Conservation (phyloP, 2,797 vertebrate species). For the Scolopax bukidnonensis region DNA sequence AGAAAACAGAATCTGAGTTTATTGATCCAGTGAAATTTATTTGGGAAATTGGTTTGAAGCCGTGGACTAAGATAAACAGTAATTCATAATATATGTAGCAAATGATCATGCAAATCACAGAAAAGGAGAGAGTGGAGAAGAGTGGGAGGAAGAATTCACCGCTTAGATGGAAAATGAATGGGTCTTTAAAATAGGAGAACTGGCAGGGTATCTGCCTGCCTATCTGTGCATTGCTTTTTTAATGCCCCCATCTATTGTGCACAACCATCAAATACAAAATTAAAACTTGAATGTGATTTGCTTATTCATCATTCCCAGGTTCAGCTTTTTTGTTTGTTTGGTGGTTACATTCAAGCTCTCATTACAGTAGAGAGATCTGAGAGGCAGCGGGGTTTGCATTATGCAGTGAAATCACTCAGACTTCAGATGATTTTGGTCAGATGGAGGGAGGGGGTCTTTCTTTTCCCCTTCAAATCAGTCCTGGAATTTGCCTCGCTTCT, state of each 20-base stretch:
- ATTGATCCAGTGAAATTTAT: conserved; percentile 46
- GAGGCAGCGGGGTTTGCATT: neutral
- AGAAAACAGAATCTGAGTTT: conserved; percentile 37
- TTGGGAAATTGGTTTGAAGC: conserved; percentile 46
- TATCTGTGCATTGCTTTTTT: neutral
- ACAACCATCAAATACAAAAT: neutral
- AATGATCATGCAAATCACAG: conserved; percentile 41
- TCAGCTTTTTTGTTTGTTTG: neutral
- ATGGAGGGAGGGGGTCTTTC: neutral
- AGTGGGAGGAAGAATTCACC: conserved; percentile 10
- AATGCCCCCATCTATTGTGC: neutral
- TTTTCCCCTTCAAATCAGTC: neutral
- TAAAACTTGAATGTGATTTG: neutral
- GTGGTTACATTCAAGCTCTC: neutral
- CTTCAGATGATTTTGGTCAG: neutral
- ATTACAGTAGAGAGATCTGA: neutral
- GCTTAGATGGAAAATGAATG: conserved; percentile 14
- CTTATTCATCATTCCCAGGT: neutral
- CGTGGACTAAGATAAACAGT: conserved; percentile 12
- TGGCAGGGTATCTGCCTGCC: neutral
- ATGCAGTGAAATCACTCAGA: neutral
- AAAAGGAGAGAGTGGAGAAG: conserved; percentile 12
- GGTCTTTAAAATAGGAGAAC: neutral
- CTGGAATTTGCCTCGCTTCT: neutral
- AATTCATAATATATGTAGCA: conserved; percentile 37